These are phyloP conservation scores for Barnardius zonarius DNA, from an alignment of 2,113 vertebrate species.

Conservation along the genomic window DNA sequence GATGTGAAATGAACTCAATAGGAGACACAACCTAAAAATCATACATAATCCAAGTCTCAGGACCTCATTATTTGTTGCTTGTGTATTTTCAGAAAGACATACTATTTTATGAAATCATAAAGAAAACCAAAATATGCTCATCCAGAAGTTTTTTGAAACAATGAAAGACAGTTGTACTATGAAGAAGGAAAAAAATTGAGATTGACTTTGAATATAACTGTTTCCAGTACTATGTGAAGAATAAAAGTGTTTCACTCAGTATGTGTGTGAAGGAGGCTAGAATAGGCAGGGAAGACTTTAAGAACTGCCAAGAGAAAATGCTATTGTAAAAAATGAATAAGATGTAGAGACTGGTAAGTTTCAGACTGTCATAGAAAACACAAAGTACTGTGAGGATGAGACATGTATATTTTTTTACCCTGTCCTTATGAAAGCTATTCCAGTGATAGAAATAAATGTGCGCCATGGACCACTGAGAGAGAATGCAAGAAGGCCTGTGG, in stretches of 20 bases:
- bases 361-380: not conserved
- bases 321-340: not conserved
- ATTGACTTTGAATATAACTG: not conserved
- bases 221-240: not conserved
- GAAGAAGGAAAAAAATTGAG: not conserved
- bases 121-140: not conserved
- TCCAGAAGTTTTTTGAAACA: not conserved
- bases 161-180: not conserved
- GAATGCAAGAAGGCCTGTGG: not conserved
- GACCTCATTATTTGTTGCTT: not conserved
- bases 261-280: not conserved
- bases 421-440: not conserved
- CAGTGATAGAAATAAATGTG: not conserved
- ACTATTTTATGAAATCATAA: not conserved
- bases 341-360: not conserved
- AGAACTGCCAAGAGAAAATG: not conserved
- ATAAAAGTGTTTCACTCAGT: not conserved
- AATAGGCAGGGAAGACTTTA: not conserved
- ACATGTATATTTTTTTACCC: not conserved
- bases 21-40: not conserved
- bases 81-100: not conserved
- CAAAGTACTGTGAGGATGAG: not conserved
- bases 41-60: not conserved
- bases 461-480: not conserved
- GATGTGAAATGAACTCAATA: not conserved